Evolutionary conservation across 2,113 vertebrate species (phyloP), one percentile per base, ranked within the genome.

Genomic region (Vidua macroura): DNA sequence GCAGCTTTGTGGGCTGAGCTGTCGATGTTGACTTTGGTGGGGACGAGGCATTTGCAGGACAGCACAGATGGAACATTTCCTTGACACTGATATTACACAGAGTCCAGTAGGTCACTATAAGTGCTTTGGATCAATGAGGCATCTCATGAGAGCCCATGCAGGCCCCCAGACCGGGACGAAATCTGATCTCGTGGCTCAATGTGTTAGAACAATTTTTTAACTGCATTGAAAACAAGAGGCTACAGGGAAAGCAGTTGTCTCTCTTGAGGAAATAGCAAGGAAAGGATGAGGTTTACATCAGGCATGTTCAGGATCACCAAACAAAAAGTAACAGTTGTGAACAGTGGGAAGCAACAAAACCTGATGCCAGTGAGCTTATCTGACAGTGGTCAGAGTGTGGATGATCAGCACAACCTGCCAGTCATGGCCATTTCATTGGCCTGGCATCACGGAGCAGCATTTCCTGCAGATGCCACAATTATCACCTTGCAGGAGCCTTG

Each of bases 101-200:
- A 46, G 93, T 86, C 95, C 95, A 72, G 88, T 2, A 86, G 95
- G 95, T 96, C 94, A 92, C 91, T 91, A 73, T 83, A 82, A 97
- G 86, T 80, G 95, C 94, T 93, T 74, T 84, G 86, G 89, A 97
- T 97, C 96, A 96, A 96, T 97, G 94, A 96, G 79, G 77, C 82
- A 93, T 93, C 92, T 95, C 96, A 86, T 3, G 2, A 92, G 92
- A 93, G 82, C 66, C 84, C 2, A 2, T 22, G 86, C 59, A 56
- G 79, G 86, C 83, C 96, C 84, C 89, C 4, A 13, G 62, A 79
- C 58, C 21, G 80, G 51, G 73, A 24, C 25, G 97, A 96, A 97
- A 97, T 78, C 86, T 49, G 86, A 97, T 49, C 92, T 18, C 2
- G 0, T 30, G 37, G 89, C 95, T 92, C 92, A 72, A 35, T 94